Conservation (phyloP, 2,113 vertebrate species). For the Tauraco erythrolophus region DNA sequence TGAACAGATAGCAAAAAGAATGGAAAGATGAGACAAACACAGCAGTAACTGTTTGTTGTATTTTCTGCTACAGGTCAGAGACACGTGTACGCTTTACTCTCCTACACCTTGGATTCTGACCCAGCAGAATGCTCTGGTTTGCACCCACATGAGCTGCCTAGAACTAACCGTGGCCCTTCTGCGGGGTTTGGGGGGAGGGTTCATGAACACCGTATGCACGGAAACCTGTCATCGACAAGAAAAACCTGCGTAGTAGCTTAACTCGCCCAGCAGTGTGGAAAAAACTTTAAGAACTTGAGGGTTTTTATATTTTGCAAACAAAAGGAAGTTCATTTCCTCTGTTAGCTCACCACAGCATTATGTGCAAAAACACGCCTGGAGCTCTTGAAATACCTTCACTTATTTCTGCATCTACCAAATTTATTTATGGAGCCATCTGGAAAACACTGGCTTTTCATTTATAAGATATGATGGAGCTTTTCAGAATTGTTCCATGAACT, state of each 20-base stretch:
- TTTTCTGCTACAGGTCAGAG: neutral
- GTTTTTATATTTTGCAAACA: neutral
- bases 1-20: neutral
- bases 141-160: fast-evolving
- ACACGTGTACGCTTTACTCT: fast-evolving
- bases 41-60: fast-evolving
- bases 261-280: neutral
- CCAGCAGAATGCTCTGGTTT: neutral
- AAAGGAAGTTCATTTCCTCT: constrained; percentile 52
- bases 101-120: neutral
- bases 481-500: neutral
- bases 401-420: constrained; percentile 10
- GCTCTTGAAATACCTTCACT: constrained; percentile 31
- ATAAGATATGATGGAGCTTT: neutral
- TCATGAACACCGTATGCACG: fast-evolving
- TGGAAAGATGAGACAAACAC: neutral
- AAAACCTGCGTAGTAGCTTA: neutral
- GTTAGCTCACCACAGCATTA: neutral
- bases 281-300: neutral
- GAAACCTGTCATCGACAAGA: neutral
- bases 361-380: constrained; percentile 8
- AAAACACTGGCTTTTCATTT: constrained; percentile 10
- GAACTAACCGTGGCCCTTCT: neutral
- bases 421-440: constrained; percentile 19
- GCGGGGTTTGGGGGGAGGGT: neutral